Base-by-base conservation (phyloP, 1,140 invertebrate genomes). In the Battus philenor region DNA sequence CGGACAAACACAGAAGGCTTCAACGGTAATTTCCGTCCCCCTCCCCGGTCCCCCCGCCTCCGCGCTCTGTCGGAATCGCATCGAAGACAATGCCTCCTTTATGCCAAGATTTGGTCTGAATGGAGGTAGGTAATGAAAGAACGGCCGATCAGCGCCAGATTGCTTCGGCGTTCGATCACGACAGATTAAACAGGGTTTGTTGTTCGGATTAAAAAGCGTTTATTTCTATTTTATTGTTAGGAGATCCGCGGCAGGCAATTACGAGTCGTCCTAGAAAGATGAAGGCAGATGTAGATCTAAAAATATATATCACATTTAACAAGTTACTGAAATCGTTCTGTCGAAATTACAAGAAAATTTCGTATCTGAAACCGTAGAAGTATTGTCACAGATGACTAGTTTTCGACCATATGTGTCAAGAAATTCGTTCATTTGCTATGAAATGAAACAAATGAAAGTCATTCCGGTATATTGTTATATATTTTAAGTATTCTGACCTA, bases 131-230 rank as follows among this genome's bases (percentile, higher is more conserved):
- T 11, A 41, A 27, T 36, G 33, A 36, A 36, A 36, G 33, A 36
- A 16, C 33, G 26, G 26, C 24, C 22, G 24, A 27, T 41, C 38
- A 29, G 24, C 38, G 13, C 13, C 15, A 41, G 38, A 29, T 41
- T 41, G 17, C 38, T 41, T 41, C 36, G 24, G 38, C 33, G 17
- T 5, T 26, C 38, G 38, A 41, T 41, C 38, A 41, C 38, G 38
- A 41, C 38, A 41, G 38, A 41, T 41, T 41, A 41, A 41, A 41
- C 38, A 41, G 38, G 38, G 24, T 41, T 41, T 29, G 36, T 39
- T 39, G 38, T 41, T 41, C 38, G 13, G 38, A 41, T 41, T 41
- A 15, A 36, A 36, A 41, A 41, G 38, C 22, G 38, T 27, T 41
- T 27, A 36, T 41, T 27, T 41, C 36, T 24, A 16, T 41, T 39